Conservation (phyloP, 2,888 invertebrate species). For the Blomia tropicalis region DNA sequence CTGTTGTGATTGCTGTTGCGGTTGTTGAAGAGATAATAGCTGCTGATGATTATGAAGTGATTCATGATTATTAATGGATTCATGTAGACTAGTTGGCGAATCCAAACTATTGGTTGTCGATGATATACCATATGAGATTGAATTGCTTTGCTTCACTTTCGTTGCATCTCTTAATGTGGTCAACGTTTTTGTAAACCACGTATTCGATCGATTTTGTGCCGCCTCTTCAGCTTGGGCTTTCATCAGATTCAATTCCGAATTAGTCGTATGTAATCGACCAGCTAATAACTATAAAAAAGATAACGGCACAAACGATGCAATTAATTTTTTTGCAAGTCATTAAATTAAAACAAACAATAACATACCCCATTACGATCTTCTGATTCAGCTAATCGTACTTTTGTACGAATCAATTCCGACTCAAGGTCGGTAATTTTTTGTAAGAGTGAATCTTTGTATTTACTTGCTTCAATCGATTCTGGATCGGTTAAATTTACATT, state of each 20-base stretch:
- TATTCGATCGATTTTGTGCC: constrained; percentile 40
- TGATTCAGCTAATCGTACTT: constrained; percentile 87
- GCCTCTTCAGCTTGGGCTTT: constrained; percentile 30
- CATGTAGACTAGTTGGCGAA: neutral
- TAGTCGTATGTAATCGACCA: constrained; percentile 67
- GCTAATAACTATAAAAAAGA: constrained; percentile 53
- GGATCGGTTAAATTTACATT: constrained; percentile 21
- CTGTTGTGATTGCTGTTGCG: neutral
- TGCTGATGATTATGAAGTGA: neutral
- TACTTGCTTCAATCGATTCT: neutral
- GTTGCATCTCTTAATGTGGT: constrained; percentile 44
- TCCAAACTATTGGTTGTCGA: neutral
- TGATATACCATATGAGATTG: constrained; percentile 5
- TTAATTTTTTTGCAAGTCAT: neutral
- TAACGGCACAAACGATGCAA: neutral
- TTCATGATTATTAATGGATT: neutral
- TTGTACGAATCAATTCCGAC: constrained; percentile 86
- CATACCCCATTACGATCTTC: constrained; percentile 58
- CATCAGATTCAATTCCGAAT: constrained; percentile 53
- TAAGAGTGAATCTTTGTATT: constrained; percentile 38
- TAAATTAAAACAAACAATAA: neutral
- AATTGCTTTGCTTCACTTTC: constrained; percentile 25
- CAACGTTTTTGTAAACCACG: constrained; percentile 86
- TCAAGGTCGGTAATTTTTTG: constrained; percentile 73
- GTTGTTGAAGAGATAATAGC: neutral